Evolutionary conservation across 2,113 vertebrate genomes (phyloP).

Genomic region (Oostethus manadensis): DNA sequence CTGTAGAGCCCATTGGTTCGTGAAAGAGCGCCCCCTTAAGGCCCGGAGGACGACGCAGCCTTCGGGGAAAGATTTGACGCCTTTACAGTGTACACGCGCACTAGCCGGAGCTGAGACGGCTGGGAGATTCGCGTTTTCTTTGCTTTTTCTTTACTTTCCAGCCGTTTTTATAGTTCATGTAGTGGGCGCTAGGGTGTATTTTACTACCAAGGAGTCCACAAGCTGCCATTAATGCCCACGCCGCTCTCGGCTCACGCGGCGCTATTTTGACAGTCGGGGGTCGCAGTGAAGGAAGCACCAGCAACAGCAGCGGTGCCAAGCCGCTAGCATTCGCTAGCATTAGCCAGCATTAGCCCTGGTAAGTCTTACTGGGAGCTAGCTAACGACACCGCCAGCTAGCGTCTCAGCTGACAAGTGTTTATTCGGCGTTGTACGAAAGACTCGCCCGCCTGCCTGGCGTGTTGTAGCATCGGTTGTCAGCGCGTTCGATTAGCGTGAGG

Average conservation of each 20-base stretch:
- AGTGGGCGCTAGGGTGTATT: constrained; percentile 30
- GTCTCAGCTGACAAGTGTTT: neutral
- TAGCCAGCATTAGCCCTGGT: constrained; percentile 50
- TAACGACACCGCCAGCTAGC: neutral
- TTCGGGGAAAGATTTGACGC: constrained; percentile 55
- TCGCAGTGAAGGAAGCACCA: constrained; percentile 56
- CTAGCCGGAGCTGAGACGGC: constrained; percentile 47
- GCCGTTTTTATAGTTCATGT: constrained; percentile 55
- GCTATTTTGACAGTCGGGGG: constrained; percentile 71
- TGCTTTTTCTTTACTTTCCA: constrained; percentile 61
- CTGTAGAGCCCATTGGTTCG: neutral
- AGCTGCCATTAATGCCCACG: constrained; percentile 25
- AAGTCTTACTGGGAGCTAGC: constrained; percentile 57
- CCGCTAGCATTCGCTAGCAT: neutral
- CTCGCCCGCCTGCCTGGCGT: neutral
- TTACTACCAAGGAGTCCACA: constrained; percentile 1
- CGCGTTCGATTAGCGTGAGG: neutral
- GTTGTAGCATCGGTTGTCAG: neutral
- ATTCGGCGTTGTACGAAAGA: neutral
- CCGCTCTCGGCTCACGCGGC: constrained; percentile 59
- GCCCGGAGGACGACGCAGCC: constrained; percentile 42
- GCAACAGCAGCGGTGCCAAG: constrained; percentile 14
- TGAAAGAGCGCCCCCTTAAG: neutral
- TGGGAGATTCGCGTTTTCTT: constrained; percentile 55
- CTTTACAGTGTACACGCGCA: constrained; percentile 30